phyloP scores from a whole-genome alignment of 2,797 vertebrate genomes.

The Lates japonicus region DNA sequence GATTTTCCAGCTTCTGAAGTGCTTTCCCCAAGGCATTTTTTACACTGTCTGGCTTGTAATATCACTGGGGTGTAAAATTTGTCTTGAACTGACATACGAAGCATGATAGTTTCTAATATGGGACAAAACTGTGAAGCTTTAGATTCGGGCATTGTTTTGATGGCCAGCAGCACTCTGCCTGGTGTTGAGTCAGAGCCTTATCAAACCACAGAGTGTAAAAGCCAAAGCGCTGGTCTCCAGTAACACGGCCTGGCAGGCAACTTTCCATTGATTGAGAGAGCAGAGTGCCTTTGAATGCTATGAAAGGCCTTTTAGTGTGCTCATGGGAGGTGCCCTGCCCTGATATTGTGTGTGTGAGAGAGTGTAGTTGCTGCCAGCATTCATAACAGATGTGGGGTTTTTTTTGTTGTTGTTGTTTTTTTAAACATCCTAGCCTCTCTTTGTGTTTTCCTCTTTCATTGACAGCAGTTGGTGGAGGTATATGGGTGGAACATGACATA shows the following conservation, averaged over 20 bases:
- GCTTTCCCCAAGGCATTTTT: neutral
- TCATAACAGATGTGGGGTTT: conserved; percentile 51
- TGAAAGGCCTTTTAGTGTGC: conserved; percentile 75
- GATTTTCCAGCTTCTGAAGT: neutral
- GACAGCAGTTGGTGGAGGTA: conserved; percentile 2
- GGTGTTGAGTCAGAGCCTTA: conserved; percentile 61
- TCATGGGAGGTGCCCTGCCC: conserved; percentile 59
- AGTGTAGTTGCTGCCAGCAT: conserved; percentile 32
- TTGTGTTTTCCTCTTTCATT: conserved; percentile 20
- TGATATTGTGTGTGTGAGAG: conserved; percentile 38
- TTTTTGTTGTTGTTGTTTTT: conserved; percentile 22
- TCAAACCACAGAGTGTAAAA: conserved; percentile 61
- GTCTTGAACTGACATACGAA: conserved; percentile 7
- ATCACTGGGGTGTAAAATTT: neutral
- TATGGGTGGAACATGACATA: neutral
- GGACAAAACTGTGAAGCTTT: conserved; percentile 20
- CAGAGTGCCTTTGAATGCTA: conserved; percentile 71
- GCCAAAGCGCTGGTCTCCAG: conserved; percentile 58
- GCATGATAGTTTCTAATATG: conserved; percentile 3
- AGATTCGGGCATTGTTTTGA: conserved; percentile 20
- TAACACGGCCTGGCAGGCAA: conserved; percentile 59
- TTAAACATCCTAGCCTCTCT: conserved; percentile 15
- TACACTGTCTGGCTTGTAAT: neutral
- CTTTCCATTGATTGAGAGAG: conserved; percentile 63
- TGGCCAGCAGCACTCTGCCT: conserved; percentile 47